Base-by-base conservation (phyloP, 2,888 invertebrate genomes). In the Ennomos quercinarius region DNA sequence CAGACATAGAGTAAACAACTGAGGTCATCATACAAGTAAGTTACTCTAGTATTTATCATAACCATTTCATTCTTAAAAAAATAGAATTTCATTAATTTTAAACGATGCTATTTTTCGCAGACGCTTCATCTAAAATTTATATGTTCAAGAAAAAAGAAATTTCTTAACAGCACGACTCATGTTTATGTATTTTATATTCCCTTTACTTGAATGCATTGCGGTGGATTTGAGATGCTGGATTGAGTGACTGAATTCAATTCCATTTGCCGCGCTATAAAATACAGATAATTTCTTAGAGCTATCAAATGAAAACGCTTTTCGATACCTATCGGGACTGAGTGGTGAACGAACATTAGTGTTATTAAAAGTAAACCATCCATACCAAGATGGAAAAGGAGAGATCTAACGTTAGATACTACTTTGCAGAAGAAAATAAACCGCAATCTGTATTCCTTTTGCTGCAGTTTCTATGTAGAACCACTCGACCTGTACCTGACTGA, bases 291-390 rank as follows among this genome's bases (percentile, higher is more conserved):
- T 35, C 8, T 47, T 11, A 12, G 17, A 54, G 34, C 42, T 17
- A 50, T 60, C 45, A 51, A 60, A 51, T 55, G 13, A 50, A 49
- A 41, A 49, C 45, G n/a, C 17, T 48, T 42, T 38, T 45, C 44
- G n/a, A 54, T 40, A 47, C 47, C 27, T 44, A 54, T 27, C 40
- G 38, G 13, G 11, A 40, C 39, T 45, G 40, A 10, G 40, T 36
- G 35, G 13, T 46, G 40, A 53, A 27, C 17, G 40, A 44, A 44
- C 58, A 58, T 58, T 58, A 58, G 39, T 39, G 47, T 53, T 58
- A 53, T 58, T 58, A 58, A 53, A 53, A 53, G 53, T 45, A 49
- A 48, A 45, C 48, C 53, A 53, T 48, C 37, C 40, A 34, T 52
- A 12, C 42, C 43, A 34, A 12, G 41, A 50, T 17, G 42, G 57